Conservation (phyloP, 2,888 invertebrate species). For the Hesperia comma region DNA sequence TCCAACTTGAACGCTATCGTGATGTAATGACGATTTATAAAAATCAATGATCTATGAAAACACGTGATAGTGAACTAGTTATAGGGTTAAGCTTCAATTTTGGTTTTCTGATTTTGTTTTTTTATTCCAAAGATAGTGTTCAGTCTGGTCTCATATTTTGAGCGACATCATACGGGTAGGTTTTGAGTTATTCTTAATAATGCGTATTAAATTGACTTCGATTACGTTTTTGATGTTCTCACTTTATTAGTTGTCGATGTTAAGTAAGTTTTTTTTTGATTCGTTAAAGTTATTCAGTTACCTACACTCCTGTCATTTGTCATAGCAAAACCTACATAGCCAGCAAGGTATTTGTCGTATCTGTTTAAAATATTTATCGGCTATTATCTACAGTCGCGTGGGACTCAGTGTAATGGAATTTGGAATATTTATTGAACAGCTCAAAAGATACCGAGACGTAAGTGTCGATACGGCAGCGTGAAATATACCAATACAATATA, state of each 20-base stretch:
- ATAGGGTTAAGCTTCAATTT: neutral
- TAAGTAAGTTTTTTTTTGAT: too few relatives aligned
- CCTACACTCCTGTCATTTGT: neutral
- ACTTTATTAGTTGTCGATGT: too few relatives aligned
- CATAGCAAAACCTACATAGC: conserved; percentile 3
- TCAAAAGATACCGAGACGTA: conserved; percentile 4
- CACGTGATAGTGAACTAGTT: neutral
- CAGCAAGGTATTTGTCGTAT: conserved; percentile 8
- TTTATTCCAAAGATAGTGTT: too few relatives aligned
- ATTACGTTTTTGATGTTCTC: too few relatives aligned
- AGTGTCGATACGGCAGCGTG: conserved; percentile 15
- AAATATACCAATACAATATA: neutral
- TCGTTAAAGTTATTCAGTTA: too few relatives aligned
- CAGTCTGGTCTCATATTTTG: too few relatives aligned
- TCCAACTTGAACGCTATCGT: conserved; percentile 3
- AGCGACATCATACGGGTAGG: too few relatives aligned
- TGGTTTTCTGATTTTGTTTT: too few relatives aligned
- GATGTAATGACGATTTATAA: conserved; percentile 10
- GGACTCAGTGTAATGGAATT: conserved; percentile 31
- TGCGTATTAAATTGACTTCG: too few relatives aligned
- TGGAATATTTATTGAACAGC: conserved; percentile 28
- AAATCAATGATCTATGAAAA: neutral
- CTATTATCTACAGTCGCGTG: conserved; percentile 22
- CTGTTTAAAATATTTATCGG: conserved; percentile 25
- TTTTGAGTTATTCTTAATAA: too few relatives aligned